phyloP scores from a whole-genome alignment of 1,140 invertebrate species.

The Hycleus phaleratus region DNA sequence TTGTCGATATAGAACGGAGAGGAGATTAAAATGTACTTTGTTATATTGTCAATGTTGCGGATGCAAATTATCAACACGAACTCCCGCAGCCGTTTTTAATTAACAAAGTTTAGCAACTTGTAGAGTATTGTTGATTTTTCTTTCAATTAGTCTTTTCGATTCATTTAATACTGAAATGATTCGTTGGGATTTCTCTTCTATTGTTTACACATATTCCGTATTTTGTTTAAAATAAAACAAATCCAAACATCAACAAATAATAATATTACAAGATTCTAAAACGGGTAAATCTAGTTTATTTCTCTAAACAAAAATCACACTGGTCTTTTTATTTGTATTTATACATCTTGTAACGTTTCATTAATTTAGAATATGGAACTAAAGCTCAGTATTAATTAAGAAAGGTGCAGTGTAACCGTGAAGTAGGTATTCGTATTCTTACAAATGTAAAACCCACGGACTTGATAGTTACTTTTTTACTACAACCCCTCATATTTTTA shows the following conservation, averaged over 20 bases:
- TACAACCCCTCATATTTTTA: too few relatives aligned
- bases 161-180: constrained; percentile 6
- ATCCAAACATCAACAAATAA: too few relatives aligned
- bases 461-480: too few relatives aligned
- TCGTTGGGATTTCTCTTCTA: background rate
- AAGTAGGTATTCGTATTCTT: constrained; percentile 25
- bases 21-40: too few relatives aligned
- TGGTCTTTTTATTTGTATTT: too few relatives aligned
- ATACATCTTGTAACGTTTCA: constrained; percentile 3
- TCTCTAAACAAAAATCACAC: too few relatives aligned
- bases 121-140: constrained; percentile 8
- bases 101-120: constrained; percentile 9
- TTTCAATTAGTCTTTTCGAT: constrained; percentile 8
- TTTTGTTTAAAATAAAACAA: too few relatives aligned
- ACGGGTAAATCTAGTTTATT: too few relatives aligned
- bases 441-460: constrained; percentile 12
- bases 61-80: too few relatives aligned
- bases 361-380: constrained; percentile 8
- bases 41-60: too few relatives aligned
- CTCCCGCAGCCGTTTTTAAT: constrained; percentile 1
- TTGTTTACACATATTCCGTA: constrained; percentile 1
- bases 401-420: constrained; percentile 23
- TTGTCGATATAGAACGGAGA: too few relatives aligned
- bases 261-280: too few relatives aligned
- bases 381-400: constrained; percentile 18